Percentiles rank a stretch among this genome's conserved stretches.
These are phyloP conservation scores for Helogale parvula DNA, from an alignment of 2,113 vertebrate species.

Conservation along the genomic window DNA sequence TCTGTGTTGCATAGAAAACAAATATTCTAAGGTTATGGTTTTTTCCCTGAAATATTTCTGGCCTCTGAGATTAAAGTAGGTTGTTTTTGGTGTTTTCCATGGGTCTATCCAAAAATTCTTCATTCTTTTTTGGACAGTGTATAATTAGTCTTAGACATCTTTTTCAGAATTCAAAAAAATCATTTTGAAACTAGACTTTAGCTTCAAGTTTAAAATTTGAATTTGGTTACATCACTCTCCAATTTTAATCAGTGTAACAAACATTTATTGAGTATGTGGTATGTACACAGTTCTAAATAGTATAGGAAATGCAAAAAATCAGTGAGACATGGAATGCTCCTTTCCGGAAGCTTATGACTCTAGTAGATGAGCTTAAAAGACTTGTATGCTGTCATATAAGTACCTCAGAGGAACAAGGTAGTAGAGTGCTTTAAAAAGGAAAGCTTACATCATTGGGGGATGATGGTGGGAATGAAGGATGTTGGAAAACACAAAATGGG, in stretches of 20 bases:
- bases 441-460: background rate
- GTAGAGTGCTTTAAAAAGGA: background rate
- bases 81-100: conserved; percentile 7
- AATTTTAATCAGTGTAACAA: background rate
- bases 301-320: background rate
- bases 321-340: background rate
- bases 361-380: background rate
- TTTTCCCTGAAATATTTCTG: conserved; percentile 26
- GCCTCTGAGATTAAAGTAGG: background rate
- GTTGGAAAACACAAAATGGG: background rate
- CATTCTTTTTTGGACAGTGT: background rate
- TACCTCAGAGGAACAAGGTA: background rate
- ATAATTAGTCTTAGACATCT: conserved; percentile 33
- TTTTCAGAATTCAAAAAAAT: background rate
- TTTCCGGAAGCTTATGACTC: background rate
- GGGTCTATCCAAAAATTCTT: background rate
- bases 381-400: background rate
- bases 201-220: conserved; percentile 26
- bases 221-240: conserved; percentile 18
- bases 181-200: background rate
- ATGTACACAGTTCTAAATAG: background rate
- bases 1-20: conserved; percentile 18
- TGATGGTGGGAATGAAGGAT: background rate
- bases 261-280: background rate
- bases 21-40: background rate